Base-by-base conservation (phyloP, 2,888 invertebrate species). In the Athetis lepigone region DNA sequence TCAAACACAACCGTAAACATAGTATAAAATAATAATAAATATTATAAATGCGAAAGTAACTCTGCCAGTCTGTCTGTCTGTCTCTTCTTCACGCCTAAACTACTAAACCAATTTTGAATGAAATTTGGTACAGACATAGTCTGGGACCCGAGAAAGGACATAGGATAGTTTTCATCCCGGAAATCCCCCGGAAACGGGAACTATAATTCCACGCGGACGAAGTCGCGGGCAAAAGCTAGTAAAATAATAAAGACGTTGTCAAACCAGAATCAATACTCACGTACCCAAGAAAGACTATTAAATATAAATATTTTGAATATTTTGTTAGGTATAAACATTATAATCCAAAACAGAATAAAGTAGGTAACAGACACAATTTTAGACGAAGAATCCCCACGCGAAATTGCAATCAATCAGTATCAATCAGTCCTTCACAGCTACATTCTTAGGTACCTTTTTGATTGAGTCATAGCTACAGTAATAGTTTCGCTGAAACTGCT, bases 401-500 rank as follows among this genome's bases (percentile, higher is more conserved):
- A 70, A 62, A 62, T 23, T 39, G 27, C n/a, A 50, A 70, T 62
- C n/a, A 50, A 70, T 62, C 50, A 45, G 9, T n/a, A 9, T 39
- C 23, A 45, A 57, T 37, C 16, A 45, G n/a, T 23, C 11, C 36
- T n/a, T n/a, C 8, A n/a, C 39, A 23, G 27, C 33, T 25, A 47
- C 21, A 52, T 46, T 70, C 40, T 52, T 51, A 33, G 33, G 33
- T 39, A 43, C 39, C 16, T 43, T 27, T 40, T 23, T 36, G 29
- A 52, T 67, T 49, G 47, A 70, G 70, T 49, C 51, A 49, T 59
- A 7, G 47, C 11, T 7, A 13, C 16, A 19, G 49, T 29, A 19
- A 51, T 27, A 64, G 43, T 72, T 69, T 66, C 33, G 13, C 19
- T 52, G 39, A 23, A 67, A 58, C 46, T 58, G 51, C 51, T 73